Base-by-base conservation (phyloP, 2,888 invertebrate genomes). In the Synanthedon myopaeformis region DNA sequence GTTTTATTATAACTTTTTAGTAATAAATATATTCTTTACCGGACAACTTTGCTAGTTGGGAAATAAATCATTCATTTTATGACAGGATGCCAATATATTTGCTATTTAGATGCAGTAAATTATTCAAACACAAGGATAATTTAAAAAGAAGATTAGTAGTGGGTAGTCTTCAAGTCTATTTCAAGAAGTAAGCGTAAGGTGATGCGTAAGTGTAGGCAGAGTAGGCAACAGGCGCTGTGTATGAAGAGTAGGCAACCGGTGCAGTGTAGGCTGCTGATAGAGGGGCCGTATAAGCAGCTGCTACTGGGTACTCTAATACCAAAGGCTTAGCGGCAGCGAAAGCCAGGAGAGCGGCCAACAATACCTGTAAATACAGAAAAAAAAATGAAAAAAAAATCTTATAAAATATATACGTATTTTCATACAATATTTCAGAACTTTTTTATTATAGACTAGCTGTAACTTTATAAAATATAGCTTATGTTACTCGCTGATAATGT, bases 321-420 rank as follows among this genome's bases (percentile, higher is more conserved):
- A 82, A 57, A 42, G 89, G 89, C 71, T 87, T 86, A 48, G 90
- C 89, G 53, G 81, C 70, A 51, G 84, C 88, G 55, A 89, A 75
- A 63, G 89, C 89, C 80, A 90, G 65, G 45, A 90, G 69, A 69
- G 87, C 86, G 60, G 82, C 80, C 68, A 90, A 78, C 62, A 90
- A 54, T 51, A 82, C 57, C 82, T 82, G 74, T 35, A 69, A 74
- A 17, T 49, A 17, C 49, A 17, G 17, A 53, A 51, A 55, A 50
- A 51, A 54, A 12, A 35, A 45, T 23, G 2, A 10, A 0, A 35
- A 35, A 10, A 10, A 28, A 28, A 28, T 28, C 8, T 28, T 28
- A 6, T 28, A 28, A 28, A 28, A 28, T 28, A 8, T 28, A 28
- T 23, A 23, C 4, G 23, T 4, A 4, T 23, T 23, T 23, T 23